Conservation (phyloP, 2,888 invertebrate genomes). For the Oithona nana region DNA sequence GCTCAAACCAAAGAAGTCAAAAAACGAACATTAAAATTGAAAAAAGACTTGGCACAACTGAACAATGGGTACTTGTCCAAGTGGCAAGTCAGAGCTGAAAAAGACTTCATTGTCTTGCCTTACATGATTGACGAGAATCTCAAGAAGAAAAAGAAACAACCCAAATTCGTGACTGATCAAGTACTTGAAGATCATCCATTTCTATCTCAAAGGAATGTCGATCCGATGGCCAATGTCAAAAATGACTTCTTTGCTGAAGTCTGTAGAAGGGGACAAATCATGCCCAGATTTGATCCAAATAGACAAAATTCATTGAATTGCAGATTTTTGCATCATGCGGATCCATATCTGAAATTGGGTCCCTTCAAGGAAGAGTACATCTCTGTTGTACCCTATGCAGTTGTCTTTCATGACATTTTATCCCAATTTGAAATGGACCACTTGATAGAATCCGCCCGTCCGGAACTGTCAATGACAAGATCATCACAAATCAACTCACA, state of each 20-base stretch:
- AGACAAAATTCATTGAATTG: conserved; percentile 5
- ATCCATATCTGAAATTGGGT: conserved; percentile 5
- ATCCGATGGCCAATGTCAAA: too few species aligned
- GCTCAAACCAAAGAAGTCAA: background rate
- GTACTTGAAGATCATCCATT: background rate
- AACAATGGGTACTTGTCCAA: background rate
- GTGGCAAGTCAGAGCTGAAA: background rate
- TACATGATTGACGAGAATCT: background rate
- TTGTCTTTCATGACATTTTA: background rate
- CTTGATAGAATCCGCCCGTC: background rate
- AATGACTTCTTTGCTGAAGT: background rate
- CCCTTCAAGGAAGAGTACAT: conserved; percentile 6
- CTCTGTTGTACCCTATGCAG: background rate
- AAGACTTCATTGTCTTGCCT: background rate
- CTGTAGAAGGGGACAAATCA: background rate
- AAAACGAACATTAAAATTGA: background rate
- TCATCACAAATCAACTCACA: background rate
- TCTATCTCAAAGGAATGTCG: background rate
- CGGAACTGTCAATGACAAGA: background rate
- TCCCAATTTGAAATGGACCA: background rate
- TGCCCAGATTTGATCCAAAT: background rate
- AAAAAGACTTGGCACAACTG: background rate
- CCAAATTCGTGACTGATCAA: too few species aligned
- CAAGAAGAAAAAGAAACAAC: background rate
- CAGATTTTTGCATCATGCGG: conserved; percentile 1